Conservation (phyloP, 2,797 vertebrate species). For the Remorina albescens region DNA sequence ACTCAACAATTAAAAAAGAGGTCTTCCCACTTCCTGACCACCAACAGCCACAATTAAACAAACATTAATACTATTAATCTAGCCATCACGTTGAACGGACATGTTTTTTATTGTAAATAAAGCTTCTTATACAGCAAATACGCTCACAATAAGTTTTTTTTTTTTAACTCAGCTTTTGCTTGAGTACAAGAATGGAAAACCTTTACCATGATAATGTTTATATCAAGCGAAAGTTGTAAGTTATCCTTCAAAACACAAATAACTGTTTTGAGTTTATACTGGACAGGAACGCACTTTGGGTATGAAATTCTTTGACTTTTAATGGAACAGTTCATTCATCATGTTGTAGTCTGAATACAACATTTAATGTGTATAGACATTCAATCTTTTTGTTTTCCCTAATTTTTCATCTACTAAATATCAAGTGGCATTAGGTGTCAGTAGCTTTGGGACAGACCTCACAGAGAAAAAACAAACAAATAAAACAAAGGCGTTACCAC, state of each 20-base stretch:
- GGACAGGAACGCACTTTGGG: slow-evolving; percentile 45
- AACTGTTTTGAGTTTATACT: slow-evolving; percentile 41
- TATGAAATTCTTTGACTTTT: slow-evolving; percentile 54
- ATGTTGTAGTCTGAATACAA: slow-evolving; percentile 46
- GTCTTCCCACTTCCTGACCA: slow-evolving; percentile 76
- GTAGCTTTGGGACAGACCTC: slow-evolving; percentile 84
- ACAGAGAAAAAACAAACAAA: slow-evolving; percentile 76
- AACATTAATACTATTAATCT: slow-evolving; percentile 43
- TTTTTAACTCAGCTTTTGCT: slow-evolving; percentile 29
- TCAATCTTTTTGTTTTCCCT: slow-evolving; percentile 56
- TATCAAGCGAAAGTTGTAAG: slow-evolving; percentile 43
- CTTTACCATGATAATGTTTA: slow-evolving; percentile 33
- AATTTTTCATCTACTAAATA: slow-evolving; percentile 55
- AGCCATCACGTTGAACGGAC: slow-evolving; percentile 60
- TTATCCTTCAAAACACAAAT: slow-evolving; percentile 65
- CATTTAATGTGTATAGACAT: slow-evolving; percentile 71
- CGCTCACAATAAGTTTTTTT: slow-evolving; percentile 54
- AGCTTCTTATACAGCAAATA: slow-evolving; percentile 67
- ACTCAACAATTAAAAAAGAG: slow-evolving; percentile 62
- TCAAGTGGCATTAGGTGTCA: slow-evolving; percentile 77
- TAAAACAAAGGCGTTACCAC: slow-evolving; percentile 73
- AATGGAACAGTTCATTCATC: slow-evolving; percentile 58
- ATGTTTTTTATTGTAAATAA: slow-evolving; percentile 79
- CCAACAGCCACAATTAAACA: slow-evolving; percentile 59
- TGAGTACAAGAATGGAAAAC: slow-evolving; percentile 47